phyloP scores from a whole-genome alignment of 2,797 vertebrate species.

The Ptychobarbus kaznakovi region DNA sequence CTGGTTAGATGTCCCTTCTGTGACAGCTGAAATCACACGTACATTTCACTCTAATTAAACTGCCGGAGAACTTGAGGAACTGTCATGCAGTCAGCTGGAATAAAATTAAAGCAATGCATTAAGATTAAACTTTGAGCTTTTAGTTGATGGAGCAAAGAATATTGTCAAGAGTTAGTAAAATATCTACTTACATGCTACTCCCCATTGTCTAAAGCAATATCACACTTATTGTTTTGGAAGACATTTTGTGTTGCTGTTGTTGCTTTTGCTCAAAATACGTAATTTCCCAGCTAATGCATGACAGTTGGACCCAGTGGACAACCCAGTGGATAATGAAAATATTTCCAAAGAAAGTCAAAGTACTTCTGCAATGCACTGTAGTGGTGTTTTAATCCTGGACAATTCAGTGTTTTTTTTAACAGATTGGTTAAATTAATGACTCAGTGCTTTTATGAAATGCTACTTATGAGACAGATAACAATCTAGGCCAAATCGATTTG shows the following conservation, averaged over 20 bases:
- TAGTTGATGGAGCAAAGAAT: conserved; percentile 62
- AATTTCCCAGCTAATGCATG: background rate
- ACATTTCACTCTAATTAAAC: conserved; percentile 75
- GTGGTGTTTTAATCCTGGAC: too few relatives aligned
- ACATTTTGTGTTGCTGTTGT: background rate
- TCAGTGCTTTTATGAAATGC: background rate
- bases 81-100: conserved; percentile 70
- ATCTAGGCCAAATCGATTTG: background rate
- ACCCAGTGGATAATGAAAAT: background rate
- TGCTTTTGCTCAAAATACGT: background rate
- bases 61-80: conserved; percentile 72
- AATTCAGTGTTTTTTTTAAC: background rate
- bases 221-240: background rate
- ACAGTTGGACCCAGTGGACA: background rate
- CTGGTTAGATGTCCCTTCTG: conserved; percentile 67
- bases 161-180: conserved; percentile 72
- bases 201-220: conserved; percentile 7
- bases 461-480: background rate
- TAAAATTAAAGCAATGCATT: conserved; percentile 68
- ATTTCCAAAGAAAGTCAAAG: background rate
- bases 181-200: conserved; percentile 66
- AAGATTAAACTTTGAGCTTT: conserved; percentile 74
- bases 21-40: conserved; percentile 74
- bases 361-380: background rate
- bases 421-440: background rate